Base-by-base conservation (phyloP, 2,113 vertebrate species). In the Arizona elegans region DNA sequence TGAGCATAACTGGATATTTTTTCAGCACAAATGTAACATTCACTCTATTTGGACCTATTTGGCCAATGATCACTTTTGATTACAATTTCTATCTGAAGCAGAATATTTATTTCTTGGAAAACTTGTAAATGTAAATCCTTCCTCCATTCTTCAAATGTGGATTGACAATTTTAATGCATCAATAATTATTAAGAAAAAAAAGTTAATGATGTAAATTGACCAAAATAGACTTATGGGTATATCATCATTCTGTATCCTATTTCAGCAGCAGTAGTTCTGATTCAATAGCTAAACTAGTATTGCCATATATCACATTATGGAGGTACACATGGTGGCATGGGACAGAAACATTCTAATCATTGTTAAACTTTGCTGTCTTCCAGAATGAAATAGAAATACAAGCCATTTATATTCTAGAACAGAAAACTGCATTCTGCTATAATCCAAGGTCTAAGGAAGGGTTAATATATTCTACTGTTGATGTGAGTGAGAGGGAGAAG, bases 381-480 rank as follows among this genome's bases (percentile, higher is more conserved):
- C 91, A 86, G 90, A 65, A 93, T 92, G 90, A 95, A 2, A 2
- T 1, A 3, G 94, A 65, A 86, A 91, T 94, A 93, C 95, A 94
- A 1, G 4, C 55, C 87, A 91, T 81, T 12, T 6, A 90, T 38
- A 9, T n/a, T 81, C 33, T 81, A 43, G 54, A 55, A 86, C 59
- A 93, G 0, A 9, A 87, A 89, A 93, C 0, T 94, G 58, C 24
- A 89, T 59, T 89, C 65, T 56, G 0, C 0, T 55, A 54, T 90
- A 47, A 26, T 19, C 92, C 92, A 1, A 0, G 85, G 91, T 91
- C 93, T 96, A 92, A 96, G 94, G 97, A 97, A 95, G 97, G 96
- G 97, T 97, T 98, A 98, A 98, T 91, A 96, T 93, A 97, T 94
- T 94, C 87, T 94, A 94, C 91, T 95, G 92, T 1, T n/a, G 81